Percentiles rank a stretch among this genome's conserved stretches.
Evolutionary conservation across 1,140 invertebrate species (phyloP).

Genomic region (Drosophila ogumai): DNA sequence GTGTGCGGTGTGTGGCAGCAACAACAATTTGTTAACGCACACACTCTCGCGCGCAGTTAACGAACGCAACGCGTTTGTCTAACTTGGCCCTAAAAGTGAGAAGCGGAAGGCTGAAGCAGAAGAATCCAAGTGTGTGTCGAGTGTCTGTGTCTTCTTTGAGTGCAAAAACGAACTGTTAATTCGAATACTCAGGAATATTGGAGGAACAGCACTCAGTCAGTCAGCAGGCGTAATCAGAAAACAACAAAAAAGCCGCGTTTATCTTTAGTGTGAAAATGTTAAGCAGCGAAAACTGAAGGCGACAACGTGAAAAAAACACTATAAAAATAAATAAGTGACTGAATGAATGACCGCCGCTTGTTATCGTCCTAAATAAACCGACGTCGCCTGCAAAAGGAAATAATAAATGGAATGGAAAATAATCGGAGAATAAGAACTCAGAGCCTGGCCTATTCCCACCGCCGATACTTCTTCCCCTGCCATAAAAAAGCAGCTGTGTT

Average conservation of each 20-base stretch:
- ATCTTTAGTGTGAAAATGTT: conserved; percentile 51
- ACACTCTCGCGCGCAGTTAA: conserved; percentile 49
- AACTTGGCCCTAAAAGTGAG: conserved; percentile 66
- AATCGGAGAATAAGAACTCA: conserved; percentile 11
- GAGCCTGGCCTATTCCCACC: not conserved
- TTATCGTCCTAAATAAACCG: conserved; percentile 51
- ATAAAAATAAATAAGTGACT: conserved; percentile 54
- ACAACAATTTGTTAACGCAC: conserved; percentile 67
- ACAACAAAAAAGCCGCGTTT: conserved; percentile 31
- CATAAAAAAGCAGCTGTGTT: conserved; percentile 52
- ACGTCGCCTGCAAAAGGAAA: conserved; percentile 13
- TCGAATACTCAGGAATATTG: conserved; percentile 15
- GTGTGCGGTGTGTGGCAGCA: conserved; percentile 51
- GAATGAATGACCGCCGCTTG: conserved; percentile 16
- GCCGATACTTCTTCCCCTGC: no score
- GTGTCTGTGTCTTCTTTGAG: conserved; percentile 21
- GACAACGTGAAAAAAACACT: conserved; percentile 25
- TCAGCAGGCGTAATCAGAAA: conserved; percentile 9
- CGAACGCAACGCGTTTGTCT: conserved; percentile 54
- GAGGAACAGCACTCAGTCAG: conserved; percentile 23
- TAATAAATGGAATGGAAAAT: conserved; percentile 23
- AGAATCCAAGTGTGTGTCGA: conserved; percentile 25
- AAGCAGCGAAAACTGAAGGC: conserved; percentile 2
- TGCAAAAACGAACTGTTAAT: conserved; percentile 35
- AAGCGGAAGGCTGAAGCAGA: conserved; percentile 22